These are phyloP conservation scores for Eupithecia vulgata DNA, from an alignment of 2,888 invertebrate species.

Conservation along the genomic window DNA sequence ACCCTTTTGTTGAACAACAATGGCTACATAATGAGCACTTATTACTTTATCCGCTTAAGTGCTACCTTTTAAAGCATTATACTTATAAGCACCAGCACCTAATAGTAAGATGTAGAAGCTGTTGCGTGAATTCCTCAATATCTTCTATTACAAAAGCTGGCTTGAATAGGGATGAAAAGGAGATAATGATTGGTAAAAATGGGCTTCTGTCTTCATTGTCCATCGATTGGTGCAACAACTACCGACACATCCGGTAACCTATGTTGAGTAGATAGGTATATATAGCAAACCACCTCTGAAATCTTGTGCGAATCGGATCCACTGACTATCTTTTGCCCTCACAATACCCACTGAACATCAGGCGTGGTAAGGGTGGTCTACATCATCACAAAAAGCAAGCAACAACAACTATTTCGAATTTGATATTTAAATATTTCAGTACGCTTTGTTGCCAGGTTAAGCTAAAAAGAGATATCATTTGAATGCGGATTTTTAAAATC, in stretches of 20 bases:
- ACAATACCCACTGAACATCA: neutral
- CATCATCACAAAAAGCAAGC: neutral
- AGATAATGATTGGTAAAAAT: slow-evolving; percentile 1
- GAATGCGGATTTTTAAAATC: no score
- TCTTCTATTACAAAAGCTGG: slow-evolving; percentile 17
- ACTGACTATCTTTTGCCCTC: neutral
- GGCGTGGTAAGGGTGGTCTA: neutral
- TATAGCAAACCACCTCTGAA: neutral
- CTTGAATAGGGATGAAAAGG: neutral
- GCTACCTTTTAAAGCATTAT: slow-evolving; percentile 54
- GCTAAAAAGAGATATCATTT: no score
- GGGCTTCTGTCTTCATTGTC: neutral
- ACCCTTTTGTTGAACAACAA: slow-evolving; percentile 56
- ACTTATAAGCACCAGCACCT: slow-evolving; percentile 49
- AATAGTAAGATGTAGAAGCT: slow-evolving; percentile 37
- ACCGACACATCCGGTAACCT: neutral
- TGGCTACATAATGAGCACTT: slow-evolving; percentile 44
- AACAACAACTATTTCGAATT: no score
- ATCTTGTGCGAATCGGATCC: neutral
- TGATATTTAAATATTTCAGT: no score
- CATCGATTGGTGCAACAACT: neutral
- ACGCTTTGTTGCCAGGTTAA: no score
- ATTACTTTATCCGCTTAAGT: slow-evolving; percentile 49
- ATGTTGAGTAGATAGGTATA: neutral
- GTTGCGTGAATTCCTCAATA: slow-evolving; percentile 49